Evolutionary conservation across 23 tunicate genomes (phyloP).

Genomic region (Corella eumyota): DNA sequence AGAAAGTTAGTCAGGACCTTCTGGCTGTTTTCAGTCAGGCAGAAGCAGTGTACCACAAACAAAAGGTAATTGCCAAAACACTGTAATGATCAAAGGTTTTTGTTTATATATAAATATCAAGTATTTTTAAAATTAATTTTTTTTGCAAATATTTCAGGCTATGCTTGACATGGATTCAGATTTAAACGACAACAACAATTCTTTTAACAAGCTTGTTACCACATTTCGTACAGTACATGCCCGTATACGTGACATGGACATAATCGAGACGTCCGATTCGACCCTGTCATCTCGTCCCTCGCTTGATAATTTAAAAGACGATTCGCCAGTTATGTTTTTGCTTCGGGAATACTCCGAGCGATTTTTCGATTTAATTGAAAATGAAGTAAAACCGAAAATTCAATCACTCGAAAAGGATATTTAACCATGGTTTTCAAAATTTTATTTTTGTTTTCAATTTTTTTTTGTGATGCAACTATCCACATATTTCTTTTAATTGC

Average conservation of each 20-base stretch:
- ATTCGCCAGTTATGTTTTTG: constrained; percentile 28
- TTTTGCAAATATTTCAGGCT: background rate
- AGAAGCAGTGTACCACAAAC: constrained; percentile 30
- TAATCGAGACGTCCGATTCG: too few relatives aligned
- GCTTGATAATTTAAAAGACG: constrained; percentile 14
- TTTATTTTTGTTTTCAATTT: too few relatives aligned
- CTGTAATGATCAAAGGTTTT: background rate
- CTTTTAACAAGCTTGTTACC: constrained; percentile 5
- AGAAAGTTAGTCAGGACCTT: constrained; percentile 32
- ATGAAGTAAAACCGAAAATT: too few relatives aligned
- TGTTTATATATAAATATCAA: background rate
- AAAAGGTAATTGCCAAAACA: constrained; percentile 9
- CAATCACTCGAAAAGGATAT: too few relatives aligned
- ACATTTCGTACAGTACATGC: constrained; percentile 18
- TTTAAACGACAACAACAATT: constrained; percentile 13
- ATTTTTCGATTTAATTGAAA: constrained; percentile 29
- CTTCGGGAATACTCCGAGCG: constrained; percentile 53
- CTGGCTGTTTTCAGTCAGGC: constrained; percentile 21
- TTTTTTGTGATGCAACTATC: too few relatives aligned
- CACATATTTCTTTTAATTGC: too few relatives aligned
- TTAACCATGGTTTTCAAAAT: too few relatives aligned
- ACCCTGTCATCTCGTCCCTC: background rate
- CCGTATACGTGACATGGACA: constrained; percentile 2
- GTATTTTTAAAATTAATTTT: too few relatives aligned
- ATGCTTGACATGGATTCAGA: background rate